Evolutionary conservation across 2,113 vertebrate genomes (phyloP), one percentile per base, ranked within the genome.

Genomic region (Prionailurus viverrinus): DNA sequence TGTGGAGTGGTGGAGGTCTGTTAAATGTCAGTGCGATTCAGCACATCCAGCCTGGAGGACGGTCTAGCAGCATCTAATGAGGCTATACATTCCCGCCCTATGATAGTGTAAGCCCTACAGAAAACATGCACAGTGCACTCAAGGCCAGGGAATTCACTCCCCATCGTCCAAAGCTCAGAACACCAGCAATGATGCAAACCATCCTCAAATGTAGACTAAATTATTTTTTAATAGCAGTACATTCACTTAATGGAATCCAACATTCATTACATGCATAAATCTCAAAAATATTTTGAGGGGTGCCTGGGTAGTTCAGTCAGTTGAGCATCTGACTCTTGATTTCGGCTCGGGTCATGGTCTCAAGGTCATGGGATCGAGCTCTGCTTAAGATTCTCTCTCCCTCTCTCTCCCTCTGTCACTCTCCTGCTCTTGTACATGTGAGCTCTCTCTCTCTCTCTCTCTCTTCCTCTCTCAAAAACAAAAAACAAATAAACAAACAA

Each of bases 1-100:
- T 18, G 53, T 33, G 71, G 13, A 41, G 5, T 21, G 9, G 27
- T 0, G 7, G 39, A 41, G 48, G 21, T 61, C 31, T 27, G 45
- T 53, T 21, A 13, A 16, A 33, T n/a, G 48, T 13, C 61, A 27
- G n/a, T 14, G 19, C 3, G 3, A 78, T 63, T 41, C 14, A 14
- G 41, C 27, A 39, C 33, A 33, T 5, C 27, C 3, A 0, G 41
- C 36, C 13, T 7, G 41, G 33, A 3, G 27, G 27, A 21, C 12
- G 1, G 65, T 48, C 51, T 48, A 18, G 33, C 11, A 9, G 51
- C 39, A 7, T 15, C 25, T 71, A 12, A 29, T 2, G 31, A 36
- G 6, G 33, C 21, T 10, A 66, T 11, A 27, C 0, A 0, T 2
- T 15, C 58, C 25, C 29, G 11, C n/a, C 27, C 21, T 31, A 1